Evolutionary conservation across 2,888 invertebrate genomes (phyloP), one percentile per base, ranked within the genome.

Genomic region (Eristalis tenax): DNA sequence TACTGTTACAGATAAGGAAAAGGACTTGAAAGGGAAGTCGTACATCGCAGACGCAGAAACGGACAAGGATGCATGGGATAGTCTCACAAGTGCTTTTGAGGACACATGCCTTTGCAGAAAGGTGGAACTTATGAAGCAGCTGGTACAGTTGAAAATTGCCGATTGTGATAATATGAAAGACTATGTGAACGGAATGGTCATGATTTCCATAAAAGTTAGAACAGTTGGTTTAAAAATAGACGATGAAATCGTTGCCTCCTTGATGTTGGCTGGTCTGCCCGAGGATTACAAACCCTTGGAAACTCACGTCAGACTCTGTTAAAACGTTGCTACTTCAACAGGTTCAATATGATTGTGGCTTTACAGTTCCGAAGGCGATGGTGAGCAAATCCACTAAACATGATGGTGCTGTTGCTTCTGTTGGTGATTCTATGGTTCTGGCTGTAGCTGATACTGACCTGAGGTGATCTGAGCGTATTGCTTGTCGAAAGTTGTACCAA

Each of bases 181-280:
- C 10, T 76, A 68, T 43, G 59, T 76, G 1, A 76, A 76, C n/a
- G 50, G 59, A 59, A 66, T 76, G 40, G 59, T 64, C 59, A 26
- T 88, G 83, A 86, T 68, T 82, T 61, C 63, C n/a, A 73, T 26
- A 10, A 73, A 73, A 18, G 73, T 73, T 4, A 40, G 38, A 43
- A 73, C 63, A 23, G 70, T 76, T 26, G 85, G 80, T 13, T 66
- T 83, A 18, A 85, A 73, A 43, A 57, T n/a, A 22, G 57, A 57
- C 22, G 57, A 57, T 57, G 57, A 57, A 22, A 40, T 69, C 13
- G 23, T 68, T 1, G 65, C 68, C 18, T 71, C n/a, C n/a, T n/a
- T n/a, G n/a, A n/a, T n/a, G n/a, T n/a, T n/a, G n/a, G n/a, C n/a
- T n/a, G n/a, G n/a, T n/a, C n/a, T n/a, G n/a, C n/a, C 70, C 2